Conservation (phyloP, 2,888 invertebrate species). For the Watsonalla cultraria region DNA sequence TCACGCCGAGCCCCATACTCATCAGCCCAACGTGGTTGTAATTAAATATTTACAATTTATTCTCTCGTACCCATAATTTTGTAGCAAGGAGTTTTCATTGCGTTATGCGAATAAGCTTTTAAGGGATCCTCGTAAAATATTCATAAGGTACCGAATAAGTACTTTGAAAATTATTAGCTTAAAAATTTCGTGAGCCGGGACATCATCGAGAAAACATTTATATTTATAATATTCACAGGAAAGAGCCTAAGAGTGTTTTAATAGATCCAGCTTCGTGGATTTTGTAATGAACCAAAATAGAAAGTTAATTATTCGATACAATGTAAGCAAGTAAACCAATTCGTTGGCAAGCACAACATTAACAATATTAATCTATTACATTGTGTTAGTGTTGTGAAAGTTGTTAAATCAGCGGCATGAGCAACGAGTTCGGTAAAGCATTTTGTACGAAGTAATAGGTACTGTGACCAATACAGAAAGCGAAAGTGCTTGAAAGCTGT, state of each 20-base stretch:
- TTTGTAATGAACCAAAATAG: background rate
- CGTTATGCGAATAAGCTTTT: background rate
- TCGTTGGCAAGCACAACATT: background rate
- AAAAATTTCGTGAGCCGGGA: background rate
- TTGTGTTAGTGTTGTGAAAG: conserved; percentile 27
- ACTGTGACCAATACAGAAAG: conserved; percentile 39
- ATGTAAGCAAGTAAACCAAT: background rate
- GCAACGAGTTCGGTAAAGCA: conserved; percentile 15
- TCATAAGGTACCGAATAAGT: background rate
- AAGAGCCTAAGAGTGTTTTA: too few species aligned
- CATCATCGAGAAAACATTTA: background rate
- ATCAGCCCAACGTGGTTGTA: too few species aligned
- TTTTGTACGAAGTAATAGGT: conserved; percentile 21
- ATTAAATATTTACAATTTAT: too few species aligned
- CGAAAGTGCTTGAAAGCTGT: conserved; percentile 54
- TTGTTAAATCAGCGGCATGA: conserved; percentile 18
- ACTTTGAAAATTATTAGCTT: background rate
- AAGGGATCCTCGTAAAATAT: background rate
- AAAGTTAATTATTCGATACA: background rate
- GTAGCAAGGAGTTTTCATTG: background rate
- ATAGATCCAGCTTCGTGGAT: background rate
- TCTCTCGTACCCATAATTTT: too few species aligned
- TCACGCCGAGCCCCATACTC: too few species aligned
- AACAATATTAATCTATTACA: background rate
- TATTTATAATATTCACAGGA: too few species aligned